Evolutionary conservation across 2,797 vertebrate species (phyloP).

Genomic region (Labroides dimidiatus): DNA sequence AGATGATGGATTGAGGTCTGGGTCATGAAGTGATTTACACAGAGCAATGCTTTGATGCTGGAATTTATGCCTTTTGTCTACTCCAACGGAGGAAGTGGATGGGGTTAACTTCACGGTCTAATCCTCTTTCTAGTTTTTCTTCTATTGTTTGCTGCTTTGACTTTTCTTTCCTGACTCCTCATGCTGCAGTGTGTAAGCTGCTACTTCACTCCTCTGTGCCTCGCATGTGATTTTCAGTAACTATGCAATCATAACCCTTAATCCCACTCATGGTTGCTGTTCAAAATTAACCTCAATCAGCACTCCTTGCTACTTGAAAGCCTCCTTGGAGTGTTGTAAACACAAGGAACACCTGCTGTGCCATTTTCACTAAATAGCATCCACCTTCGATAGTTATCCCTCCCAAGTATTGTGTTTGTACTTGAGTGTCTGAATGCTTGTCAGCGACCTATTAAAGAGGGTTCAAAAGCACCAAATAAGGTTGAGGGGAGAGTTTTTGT

Average conservation of each 20-base stretch:
- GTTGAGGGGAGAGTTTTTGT: not conserved
- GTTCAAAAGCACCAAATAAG: not conserved
- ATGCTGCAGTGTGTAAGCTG: slow-evolving; percentile 29
- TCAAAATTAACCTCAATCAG: slow-evolving; percentile 55
- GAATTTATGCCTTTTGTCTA: slow-evolving; percentile 70
- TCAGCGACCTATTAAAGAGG: slow-evolving; percentile 16
- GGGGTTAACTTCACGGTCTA: slow-evolving; percentile 47
- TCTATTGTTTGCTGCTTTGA: slow-evolving; percentile 9
- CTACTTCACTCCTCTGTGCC: slow-evolving; percentile 17
- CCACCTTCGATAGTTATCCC: slow-evolving; percentile 8
- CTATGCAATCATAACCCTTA: slow-evolving; percentile 37
- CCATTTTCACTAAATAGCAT: slow-evolving; percentile 25
- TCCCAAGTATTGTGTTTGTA: slow-evolving; percentile 12
- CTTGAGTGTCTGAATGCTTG: slow-evolving; percentile 25
- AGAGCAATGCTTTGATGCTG: slow-evolving; percentile 72
- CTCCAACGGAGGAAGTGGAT: slow-evolving; percentile 38
- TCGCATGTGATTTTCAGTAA: slow-evolving; percentile 46
- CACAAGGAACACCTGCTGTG: slow-evolving; percentile 31
- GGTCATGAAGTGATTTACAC: slow-evolving; percentile 70
- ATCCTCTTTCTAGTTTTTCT: slow-evolving; percentile 8
- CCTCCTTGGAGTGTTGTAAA: slow-evolving; percentile 32
- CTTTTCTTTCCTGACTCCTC: slow-evolving; percentile 15
- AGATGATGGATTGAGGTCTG: slow-evolving; percentile 62
- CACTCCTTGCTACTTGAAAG: slow-evolving; percentile 5
- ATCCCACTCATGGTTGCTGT: slow-evolving; percentile 16